phyloP scores from a whole-genome alignment of 2,113 vertebrate species.

The Cynocephalus volans region DNA sequence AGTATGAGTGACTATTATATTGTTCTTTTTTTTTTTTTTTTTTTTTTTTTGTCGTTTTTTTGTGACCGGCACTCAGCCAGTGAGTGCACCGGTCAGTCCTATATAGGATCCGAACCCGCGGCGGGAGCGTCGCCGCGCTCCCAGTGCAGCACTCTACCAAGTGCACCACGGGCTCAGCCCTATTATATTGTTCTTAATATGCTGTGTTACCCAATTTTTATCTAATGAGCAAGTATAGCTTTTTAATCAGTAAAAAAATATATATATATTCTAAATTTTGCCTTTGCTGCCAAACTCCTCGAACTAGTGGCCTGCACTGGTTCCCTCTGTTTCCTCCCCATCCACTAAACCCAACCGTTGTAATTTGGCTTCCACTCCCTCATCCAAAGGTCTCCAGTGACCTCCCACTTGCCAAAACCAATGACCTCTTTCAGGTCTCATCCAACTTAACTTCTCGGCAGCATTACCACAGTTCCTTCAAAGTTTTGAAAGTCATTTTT shows the following conservation, averaged over 20 bases:
- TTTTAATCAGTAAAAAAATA: background rate
- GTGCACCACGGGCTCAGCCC: too few relatives aligned
- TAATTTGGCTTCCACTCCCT: constrained; percentile 14
- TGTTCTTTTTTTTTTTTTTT: too few relatives aligned
- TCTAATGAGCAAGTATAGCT: constrained; percentile 22
- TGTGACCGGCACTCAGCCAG: too few relatives aligned
- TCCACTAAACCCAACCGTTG: constrained; percentile 13
- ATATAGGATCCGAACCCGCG: too few relatives aligned
- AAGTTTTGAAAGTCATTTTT: constrained; percentile 43
- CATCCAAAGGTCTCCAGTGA: background rate
- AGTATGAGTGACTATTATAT: background rate
- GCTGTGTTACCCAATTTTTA: constrained; percentile 12
- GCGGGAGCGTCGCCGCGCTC: too few relatives aligned
- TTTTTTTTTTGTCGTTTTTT: too few relatives aligned
- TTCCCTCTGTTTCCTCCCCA: background rate
- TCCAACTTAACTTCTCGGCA: constrained; percentile 45
- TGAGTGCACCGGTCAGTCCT: too few relatives aligned
- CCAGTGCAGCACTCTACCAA: too few relatives aligned
- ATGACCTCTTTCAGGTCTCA: constrained; percentile 43
- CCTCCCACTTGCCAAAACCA: constrained; percentile 39
- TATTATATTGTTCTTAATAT: constrained; percentile 24
- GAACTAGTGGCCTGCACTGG: background rate
- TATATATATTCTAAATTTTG: constrained; percentile 57
- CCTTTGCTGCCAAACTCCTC: constrained; percentile 61
- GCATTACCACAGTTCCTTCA: constrained; percentile 45